phyloP scores from a whole-genome alignment of 2,113 vertebrate genomes.

The Misgurnus mizolepis region DNA sequence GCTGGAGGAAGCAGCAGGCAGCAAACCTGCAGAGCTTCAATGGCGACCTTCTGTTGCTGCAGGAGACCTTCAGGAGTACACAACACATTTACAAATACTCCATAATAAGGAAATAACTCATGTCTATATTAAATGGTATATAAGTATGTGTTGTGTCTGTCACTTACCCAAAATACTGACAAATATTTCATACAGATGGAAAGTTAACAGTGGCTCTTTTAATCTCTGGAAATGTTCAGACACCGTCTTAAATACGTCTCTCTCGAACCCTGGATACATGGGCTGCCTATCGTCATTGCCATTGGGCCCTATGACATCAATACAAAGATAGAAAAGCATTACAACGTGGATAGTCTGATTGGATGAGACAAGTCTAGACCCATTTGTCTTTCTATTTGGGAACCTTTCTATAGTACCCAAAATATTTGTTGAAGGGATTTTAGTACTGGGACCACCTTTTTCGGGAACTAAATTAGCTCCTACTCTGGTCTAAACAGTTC shows the following conservation, averaged over 20 bases:
- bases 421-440: too few relatives aligned
- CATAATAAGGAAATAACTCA: background rate
- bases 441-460: too few relatives aligned
- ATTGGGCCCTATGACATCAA: slow-evolving; percentile 75
- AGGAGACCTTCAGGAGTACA: slow-evolving; percentile 54
- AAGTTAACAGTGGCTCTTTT: slow-evolving; percentile 83
- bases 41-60: slow-evolving; percentile 66
- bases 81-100: background rate
- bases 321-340: background rate
- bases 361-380: too few relatives aligned
- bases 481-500: too few relatives aligned
- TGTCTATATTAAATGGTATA: background rate
- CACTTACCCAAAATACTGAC: slow-evolving; percentile 84
- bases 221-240: slow-evolving; percentile 81
- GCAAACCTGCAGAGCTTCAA: slow-evolving; percentile 83
- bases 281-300: slow-evolving; percentile 79
- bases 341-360: background rate
- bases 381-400: too few relatives aligned
- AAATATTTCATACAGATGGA: slow-evolving; percentile 84
- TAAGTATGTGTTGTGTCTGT: background rate
- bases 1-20: slow-evolving; percentile 83
- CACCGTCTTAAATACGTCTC: slow-evolving; percentile 85
- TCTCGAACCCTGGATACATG: slow-evolving; percentile 83
- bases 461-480: too few relatives aligned
- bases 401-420: too few relatives aligned